A percentile compares a stretch with the other conserved stretches of the same genome.
Evolutionary conservation across 2,888 invertebrate genomes (phyloP).

Genomic region (Euspilapteryx auroguttella): DNA sequence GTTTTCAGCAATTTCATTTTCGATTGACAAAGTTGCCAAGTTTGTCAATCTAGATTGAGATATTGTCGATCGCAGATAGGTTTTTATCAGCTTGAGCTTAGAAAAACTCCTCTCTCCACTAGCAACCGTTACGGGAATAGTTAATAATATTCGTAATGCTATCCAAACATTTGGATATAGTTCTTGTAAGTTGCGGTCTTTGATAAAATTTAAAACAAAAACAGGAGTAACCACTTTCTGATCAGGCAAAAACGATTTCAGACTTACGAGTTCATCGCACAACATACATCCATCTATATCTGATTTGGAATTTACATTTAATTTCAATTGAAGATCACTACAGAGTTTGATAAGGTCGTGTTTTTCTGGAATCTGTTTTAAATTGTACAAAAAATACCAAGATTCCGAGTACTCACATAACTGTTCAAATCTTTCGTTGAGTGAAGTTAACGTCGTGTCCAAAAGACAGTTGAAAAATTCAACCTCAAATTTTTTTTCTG

Average conservation of each 20-base stretch:
- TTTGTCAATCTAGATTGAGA: conserved; percentile 11
- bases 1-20: conserved; percentile 13
- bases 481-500: conserved; percentile 9
- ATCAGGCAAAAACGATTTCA: conserved; percentile 7
- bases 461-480: conserved; percentile 11
- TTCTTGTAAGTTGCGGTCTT: conserved; percentile 10
- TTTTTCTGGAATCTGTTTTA: conserved; percentile 11
- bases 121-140: conserved; percentile 1
- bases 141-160: conserved; percentile 5
- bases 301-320: conserved; percentile 2
- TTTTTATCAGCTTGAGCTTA: conserved; percentile 11
- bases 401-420: conserved; percentile 11
- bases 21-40: conserved; percentile 14
- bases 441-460: conserved; percentile 10
- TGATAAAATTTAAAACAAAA: conserved; percentile 9
- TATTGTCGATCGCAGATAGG: conserved; percentile 12
- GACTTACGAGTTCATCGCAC: conserved; percentile 5
- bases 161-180: conserved; percentile 12
- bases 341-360: conserved; percentile 8
- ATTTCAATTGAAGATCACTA: conserved; percentile 11
- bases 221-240: conserved; percentile 7
- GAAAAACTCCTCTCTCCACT: conserved; percentile 7
- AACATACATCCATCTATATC: conserved; percentile 2
- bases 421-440: conserved; percentile 12
- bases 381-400: conserved; percentile 11